A percentile compares a stretch with the other conserved stretches of the same genome.
phyloP scores from a whole-genome alignment of 2,797 vertebrate species.

The Poeciliopsis presidionis region DNA sequence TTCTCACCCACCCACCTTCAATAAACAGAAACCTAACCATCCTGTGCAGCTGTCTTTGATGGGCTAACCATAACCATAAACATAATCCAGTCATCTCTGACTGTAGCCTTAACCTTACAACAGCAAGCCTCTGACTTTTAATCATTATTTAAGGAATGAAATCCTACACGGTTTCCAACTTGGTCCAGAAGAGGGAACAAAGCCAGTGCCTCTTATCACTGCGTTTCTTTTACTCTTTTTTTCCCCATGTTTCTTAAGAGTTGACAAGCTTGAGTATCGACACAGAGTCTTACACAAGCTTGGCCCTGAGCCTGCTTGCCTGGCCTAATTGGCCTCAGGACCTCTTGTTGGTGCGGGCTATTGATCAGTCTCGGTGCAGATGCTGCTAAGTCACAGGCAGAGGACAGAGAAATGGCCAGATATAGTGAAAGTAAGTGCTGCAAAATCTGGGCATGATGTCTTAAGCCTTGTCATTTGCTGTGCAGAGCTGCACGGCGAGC shows the following conservation, averaged over 20 bases:
- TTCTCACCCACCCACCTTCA: background rate
- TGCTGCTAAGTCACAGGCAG: conserved; percentile 57
- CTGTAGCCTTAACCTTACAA: background rate
- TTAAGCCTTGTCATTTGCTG: conserved; percentile 55
- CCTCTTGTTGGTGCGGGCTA: conserved; percentile 74
- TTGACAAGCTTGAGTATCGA: conserved; percentile 65
- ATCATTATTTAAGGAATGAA: background rate
- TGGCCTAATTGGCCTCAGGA: conserved; percentile 74
- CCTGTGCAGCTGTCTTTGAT: background rate
- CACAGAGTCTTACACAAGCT: conserved; percentile 55
- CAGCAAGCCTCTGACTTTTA: background rate
- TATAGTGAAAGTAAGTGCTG: conserved; percentile 52
- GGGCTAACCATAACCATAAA: background rate
- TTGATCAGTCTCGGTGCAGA: conserved; percentile 69
- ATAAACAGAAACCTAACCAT: background rate
- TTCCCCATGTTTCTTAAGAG: conserved; percentile 57
- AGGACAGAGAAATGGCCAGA: conserved; percentile 53
- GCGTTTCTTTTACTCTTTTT: conserved; percentile 50
- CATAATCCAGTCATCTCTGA: background rate
- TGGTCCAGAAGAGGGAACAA: background rate
- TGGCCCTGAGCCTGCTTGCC: conserved; percentile 44
- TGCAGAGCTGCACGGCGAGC: conserved; percentile 43
- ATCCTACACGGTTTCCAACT: background rate
- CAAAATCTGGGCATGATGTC: conserved; percentile 64
- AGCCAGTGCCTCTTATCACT: background rate